Evolutionary conservation across 2,797 vertebrate species (phyloP), one percentile per base, ranked within the genome.

Genomic region (Octomys mimax): DNA sequence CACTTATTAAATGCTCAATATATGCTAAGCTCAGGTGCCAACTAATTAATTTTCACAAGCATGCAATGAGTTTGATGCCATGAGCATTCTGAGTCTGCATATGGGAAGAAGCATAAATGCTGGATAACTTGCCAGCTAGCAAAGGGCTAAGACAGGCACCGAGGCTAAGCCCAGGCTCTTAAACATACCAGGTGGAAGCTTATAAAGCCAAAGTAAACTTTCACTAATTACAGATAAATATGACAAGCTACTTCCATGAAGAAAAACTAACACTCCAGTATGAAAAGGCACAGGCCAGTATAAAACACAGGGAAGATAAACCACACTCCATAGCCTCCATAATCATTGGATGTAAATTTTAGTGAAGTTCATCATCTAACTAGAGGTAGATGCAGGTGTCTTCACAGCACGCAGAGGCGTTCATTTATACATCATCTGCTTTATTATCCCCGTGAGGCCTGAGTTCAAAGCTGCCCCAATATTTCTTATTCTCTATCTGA

Each of bases 401-500:
- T 70, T 75, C 46, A 14, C 16, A 79, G 73, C 42, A 54, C 11
- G 2, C 18, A 59, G 6, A 70, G 71, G 28, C 11, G 49, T 49
- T 93, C 13, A 92, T 86, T 92, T 85, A 85, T 54, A 80, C 12
- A 79, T 12, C 87, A 2, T 75, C n/a, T 70, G 10, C 26, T 78
- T 91, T 84, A 18, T 80, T 83, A 5, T 64, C 18, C 5, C 49
- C 39, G 26, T 42, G 75, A 64, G 33, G 82, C 10, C 16, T 84
- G 31, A 84, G 36, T 90, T 93, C 62, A 95, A 89, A 87, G 83
- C 3, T 1, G 6, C 18, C 84, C 59, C 12, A 39, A 2, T 82
- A 87, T 82, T 87, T 52, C 64, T 77, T 62, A 39, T 24, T 91
- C 93, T 87, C 49, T 64, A 86, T 88, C 39, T 73, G 24, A 91